Base-by-base conservation (phyloP, 2,888 invertebrate species). In the Drosophila austrosaltans region DNA sequence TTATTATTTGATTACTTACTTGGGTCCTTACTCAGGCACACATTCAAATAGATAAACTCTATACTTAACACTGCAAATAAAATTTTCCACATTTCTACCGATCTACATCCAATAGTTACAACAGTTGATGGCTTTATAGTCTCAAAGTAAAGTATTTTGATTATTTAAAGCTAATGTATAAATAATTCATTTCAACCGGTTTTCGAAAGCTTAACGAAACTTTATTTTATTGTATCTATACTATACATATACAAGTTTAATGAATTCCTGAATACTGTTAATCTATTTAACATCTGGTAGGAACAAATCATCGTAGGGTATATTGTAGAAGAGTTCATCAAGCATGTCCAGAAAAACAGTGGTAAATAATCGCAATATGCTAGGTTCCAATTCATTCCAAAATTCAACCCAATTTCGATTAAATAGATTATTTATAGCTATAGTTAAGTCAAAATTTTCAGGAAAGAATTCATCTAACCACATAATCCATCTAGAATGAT, bases 281-380 rank as follows among this genome's bases (percentile, higher is more conserved):
- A 39, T 5, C 44, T 53, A 54, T 32, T 63, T 36, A 7, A 48
- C 40, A 25, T 63, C 53, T 5, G 75, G 42, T 56, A 82, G 62
- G 22, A 82, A 86, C 61, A 82, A 59, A 40, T 83, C 83, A 68
- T 86, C 87, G 22, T 86, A 82, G 5, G 83, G 48, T n/a, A 86
- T 69, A 32, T 72, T 72, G 5, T 78, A 39, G 12, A 86, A 78
- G 3, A 76, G 61, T 48, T 78, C 76, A 10, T 81, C 67, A 7
- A 86, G 25, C 22, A 80, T 74, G 32, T 76, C 65, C 6, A 72
- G 61, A 10, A 82, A 80, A 4, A 81, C 81, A 8, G 73, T 62
- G 6, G 62, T 70, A 7, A 86, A 82, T 40, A 80, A 32, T 2
- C 63, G 60, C 39, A 80, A 54, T 22, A 86, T 80, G 2, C 86